Evolutionary conservation across 2,888 invertebrate genomes (phyloP), one percentile per base, ranked within the genome.

Genomic region (Oligia strigilis): DNA sequence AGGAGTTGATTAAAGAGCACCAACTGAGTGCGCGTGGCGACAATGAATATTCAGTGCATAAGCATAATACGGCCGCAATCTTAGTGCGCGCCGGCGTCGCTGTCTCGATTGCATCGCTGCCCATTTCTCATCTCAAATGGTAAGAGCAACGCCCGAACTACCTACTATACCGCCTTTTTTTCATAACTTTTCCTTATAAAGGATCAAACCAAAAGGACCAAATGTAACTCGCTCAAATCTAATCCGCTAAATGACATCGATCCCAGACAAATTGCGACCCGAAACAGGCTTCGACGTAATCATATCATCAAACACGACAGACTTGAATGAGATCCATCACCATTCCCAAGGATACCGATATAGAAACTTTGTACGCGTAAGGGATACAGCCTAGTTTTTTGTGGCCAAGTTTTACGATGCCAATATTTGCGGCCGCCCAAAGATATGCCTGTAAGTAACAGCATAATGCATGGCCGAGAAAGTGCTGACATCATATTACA

Each of bases 61-160:
- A 95, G 93, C 94, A 95, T 94, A 94, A 94, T 93, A 94, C 94
- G 88, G 91, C 92, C 93, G 93, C 95, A 94, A 95, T 96, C 95
- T 95, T 92, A 93, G 93, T 89, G 92, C 92, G 82, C 89, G 84
- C 86, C 88, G 92, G 87, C 88, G 87, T 84, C 88, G 92, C 93
- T 94, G 95, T 95, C 94, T 93, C 92, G 92, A 92, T 93, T 93
- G 93, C 94, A 94, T 88, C 92, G 93, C 94, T 94, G 94, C 92
- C 95, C 96, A 96, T 96, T 96, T 95, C 94, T 96, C 96, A 96
- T 95, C 94, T 94, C 93, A 95, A 96, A 96, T 93, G 93, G 93
- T 93, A 93, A 92, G 92, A 93, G 93, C 94, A 94, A 91, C 91
- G 92, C 91, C 65, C 78, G 36, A 75, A 92, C 89, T 91, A 91